Base-by-base conservation (phyloP, 2,888 invertebrate genomes). In the Apotomis capreana region DNA sequence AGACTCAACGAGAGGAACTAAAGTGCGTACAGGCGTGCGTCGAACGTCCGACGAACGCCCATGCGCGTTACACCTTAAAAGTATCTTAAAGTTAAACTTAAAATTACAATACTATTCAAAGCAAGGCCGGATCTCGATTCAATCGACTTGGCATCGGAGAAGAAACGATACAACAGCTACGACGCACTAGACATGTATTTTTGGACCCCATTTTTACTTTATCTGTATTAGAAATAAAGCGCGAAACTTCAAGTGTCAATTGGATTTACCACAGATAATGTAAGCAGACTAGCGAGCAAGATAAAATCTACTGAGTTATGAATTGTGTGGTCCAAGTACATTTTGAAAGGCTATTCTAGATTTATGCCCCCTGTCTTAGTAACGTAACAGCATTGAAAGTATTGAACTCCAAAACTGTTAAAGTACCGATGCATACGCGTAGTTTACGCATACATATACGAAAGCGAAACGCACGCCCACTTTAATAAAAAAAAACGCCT, bases 1-100 rank as follows among this genome's bases (percentile, higher is more conserved):
- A 80, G 85, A 84, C 88, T 87, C 86, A 87, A 89, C 85, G 86
- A 82, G 80, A 86, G 83, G 85, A 91, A 90, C 91, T 90, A 89
- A 89, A 83, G 81, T 79, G 87, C 86, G 87, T 84, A 87, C 83
- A 82, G 84, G 84, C 83, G 86, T 84, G 84, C 89, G 86, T 89
- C 84, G 78, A 74, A 78, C 75, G 67, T 62, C 79, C 80, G 84
- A 89, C 88, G 86, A 84, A 83, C 89, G 84, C 83, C 87, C 75
- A 78, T 87, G 81, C 88, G 87, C 87, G 78, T 26, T 57, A 55
- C 65, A 76, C 75, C 84, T 82, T 86, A 87, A 76, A 73, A 73
- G 75, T 70, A 74, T 74, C 75, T 70, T 71, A 70, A 58, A 63
- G 40, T 55, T 57, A 58, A 64, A 59, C 73, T 71, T 74, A 76